Evolutionary conservation across 2,797 vertebrate genomes (phyloP).

Genomic region (Bucorvus abyssinicus): DNA sequence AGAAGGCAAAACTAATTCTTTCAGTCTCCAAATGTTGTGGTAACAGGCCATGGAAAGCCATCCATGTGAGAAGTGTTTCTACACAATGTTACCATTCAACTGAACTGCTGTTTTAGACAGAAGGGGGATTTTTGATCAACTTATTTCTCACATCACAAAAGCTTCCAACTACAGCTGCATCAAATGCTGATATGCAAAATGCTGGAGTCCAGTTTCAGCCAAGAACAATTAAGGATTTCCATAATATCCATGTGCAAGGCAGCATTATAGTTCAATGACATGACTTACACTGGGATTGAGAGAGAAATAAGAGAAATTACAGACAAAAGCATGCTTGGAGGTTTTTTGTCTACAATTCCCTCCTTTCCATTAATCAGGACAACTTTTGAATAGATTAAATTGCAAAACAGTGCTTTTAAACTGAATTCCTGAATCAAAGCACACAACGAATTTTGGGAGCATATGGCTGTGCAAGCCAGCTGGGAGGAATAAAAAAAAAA

Average conservation of each 20-base stretch:
- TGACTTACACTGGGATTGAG: neutral
- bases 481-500: no score
- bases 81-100: neutral
- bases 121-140: neutral
- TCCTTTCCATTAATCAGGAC: neutral
- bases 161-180: neutral
- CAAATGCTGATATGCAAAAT: neutral
- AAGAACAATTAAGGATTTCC: neutral
- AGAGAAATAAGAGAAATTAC: neutral
- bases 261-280: neutral
- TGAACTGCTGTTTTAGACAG: neutral
- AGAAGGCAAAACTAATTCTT: neutral
- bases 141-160: neutral
- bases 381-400: neutral
- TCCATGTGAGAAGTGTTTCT: neutral
- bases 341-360: neutral
- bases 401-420: neutral
- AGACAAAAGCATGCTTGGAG: neutral
- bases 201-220: neutral
- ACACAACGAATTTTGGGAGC: neutral
- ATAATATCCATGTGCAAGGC: neutral
- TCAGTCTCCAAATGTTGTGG: neutral
- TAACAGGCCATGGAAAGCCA: neutral
- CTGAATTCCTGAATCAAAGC: neutral
- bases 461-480: neutral